Evolutionary conservation across 2,888 invertebrate species (phyloP), one percentile per base, ranked within the genome.

Genomic region (Stramonita haemastoma): DNA sequence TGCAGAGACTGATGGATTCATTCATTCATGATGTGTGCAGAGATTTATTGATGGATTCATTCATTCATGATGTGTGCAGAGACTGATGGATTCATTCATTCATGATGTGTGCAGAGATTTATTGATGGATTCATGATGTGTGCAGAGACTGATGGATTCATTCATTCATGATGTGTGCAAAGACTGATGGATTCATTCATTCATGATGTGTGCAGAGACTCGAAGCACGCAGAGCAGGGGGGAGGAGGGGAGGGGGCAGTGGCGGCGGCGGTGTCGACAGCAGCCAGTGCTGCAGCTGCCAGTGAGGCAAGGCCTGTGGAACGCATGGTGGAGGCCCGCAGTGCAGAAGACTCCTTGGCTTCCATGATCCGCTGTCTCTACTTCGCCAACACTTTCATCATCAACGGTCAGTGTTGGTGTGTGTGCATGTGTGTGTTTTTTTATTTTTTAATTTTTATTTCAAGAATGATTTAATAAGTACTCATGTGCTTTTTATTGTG

Each of bases 311-410:
- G 93, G 87, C 94, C 95, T 36, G 97, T 99, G 22, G 99, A 99
- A 96, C 97, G 99, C 90, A 98, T 98, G 94, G 98, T 99, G 73
- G 99, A 99, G 96, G 99, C 99, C 0, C 36, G 81, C 36, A 97
- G 98, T 0, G 97, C 97, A 0, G 99, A 99, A 95, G 99, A 99
- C 96, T 98, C 98, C 0, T 97, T 98, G 96, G 98, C 98, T 4
- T 98, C 98, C 36, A 98, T 99, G 98, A 99, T 99, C 94, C 97
- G 99, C 91, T 98, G 98, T 96, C 97, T 99, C 87, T 98, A 98
- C 96, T 98, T 99, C 96, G 98, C 98, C 19, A 97, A 98, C 95
- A 99, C 98, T 89, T 98, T 98, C 96, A 98, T 99, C 93, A 97
- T 98, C 92, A 98, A 97, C 96, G 97, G 98, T 98, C 96, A 97